A percentile compares a stretch with the other conserved stretches of the same genome.
These are phyloP conservation scores for Theonella swinhoei DNA, from an alignment of 37 sponge, comb jelly and placozoan genomes.

Conservation along the genomic window DNA sequence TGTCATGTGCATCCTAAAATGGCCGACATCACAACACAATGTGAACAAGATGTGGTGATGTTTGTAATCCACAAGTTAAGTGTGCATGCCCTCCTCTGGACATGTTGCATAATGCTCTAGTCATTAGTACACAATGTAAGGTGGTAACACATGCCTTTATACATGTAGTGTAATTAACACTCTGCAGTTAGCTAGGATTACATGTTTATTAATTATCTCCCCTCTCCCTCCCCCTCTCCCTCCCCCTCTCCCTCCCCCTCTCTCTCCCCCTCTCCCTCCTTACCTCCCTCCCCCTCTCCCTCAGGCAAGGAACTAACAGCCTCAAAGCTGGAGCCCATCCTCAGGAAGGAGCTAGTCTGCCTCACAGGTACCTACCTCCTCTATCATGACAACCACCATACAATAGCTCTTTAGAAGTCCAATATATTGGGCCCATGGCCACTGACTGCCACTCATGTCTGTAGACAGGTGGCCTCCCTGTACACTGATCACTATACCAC, in stretches of 20 bases:
- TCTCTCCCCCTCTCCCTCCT: constrained; percentile 31
- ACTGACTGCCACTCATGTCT: neutral
- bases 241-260: constrained; percentile 31
- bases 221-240: constrained; percentile 33
- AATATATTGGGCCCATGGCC: neutral
- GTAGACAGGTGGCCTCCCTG: neutral
- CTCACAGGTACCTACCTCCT: constrained; percentile 5
- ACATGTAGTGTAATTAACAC: too few relatives aligned
- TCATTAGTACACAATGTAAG: too few relatives aligned
- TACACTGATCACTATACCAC: neutral
- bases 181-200: too few relatives aligned
- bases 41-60: too few relatives aligned
- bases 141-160: too few relatives aligned
- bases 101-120: too few relatives aligned
- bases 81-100: too few relatives aligned
- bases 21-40: too few relatives aligned
- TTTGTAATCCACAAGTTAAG: too few relatives aligned
- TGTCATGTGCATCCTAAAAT: neutral
- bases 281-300: constrained; percentile 24
- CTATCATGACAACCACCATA: neutral
- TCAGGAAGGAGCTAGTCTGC: constrained; percentile 36
- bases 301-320: neutral
- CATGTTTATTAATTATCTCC: neutral
- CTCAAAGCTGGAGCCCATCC: constrained; percentile 18
- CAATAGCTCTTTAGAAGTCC: neutral